Conservation (phyloP, 2,113 vertebrate species). For the Geococcyx californianus region DNA sequence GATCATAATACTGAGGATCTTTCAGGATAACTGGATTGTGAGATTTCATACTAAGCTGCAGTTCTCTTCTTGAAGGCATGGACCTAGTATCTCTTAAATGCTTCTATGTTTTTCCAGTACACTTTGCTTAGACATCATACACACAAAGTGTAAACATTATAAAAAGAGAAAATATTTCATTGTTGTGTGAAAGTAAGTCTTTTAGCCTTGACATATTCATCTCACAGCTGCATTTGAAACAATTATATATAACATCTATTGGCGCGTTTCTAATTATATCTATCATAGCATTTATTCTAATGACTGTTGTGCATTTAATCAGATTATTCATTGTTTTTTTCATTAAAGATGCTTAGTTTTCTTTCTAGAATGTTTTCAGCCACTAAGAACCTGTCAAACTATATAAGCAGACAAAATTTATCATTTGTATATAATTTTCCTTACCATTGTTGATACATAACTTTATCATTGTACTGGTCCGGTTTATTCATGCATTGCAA, state of each 20-base stretch:
- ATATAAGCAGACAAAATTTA: not conserved
- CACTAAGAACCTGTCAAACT: not conserved
- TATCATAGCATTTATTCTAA: not conserved
- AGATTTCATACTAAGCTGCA: not conserved
- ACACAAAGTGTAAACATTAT: not conserved
- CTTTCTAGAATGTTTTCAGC: not conserved
- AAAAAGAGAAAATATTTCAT: not conserved
- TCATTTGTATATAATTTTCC: not conserved
- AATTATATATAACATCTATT: not conserved
- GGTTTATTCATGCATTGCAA: not conserved
- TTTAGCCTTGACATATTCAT: not conserved
- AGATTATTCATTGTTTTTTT: not conserved
- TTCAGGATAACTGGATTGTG: not conserved
- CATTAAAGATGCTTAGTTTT: not conserved
- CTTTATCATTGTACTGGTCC: not conserved
- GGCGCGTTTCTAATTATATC: not conserved
- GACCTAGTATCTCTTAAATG: not conserved
- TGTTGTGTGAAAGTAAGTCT: not conserved
- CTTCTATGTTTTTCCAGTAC: not conserved
- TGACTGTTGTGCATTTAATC: not conserved
- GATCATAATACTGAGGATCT: not conserved
- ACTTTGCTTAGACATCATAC: not conserved
- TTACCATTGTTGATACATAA: not conserved
- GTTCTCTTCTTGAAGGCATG: not conserved
- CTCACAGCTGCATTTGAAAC: not conserved